Base-by-base conservation (phyloP, 2,113 vertebrate species). In the Anguilla japonica region DNA sequence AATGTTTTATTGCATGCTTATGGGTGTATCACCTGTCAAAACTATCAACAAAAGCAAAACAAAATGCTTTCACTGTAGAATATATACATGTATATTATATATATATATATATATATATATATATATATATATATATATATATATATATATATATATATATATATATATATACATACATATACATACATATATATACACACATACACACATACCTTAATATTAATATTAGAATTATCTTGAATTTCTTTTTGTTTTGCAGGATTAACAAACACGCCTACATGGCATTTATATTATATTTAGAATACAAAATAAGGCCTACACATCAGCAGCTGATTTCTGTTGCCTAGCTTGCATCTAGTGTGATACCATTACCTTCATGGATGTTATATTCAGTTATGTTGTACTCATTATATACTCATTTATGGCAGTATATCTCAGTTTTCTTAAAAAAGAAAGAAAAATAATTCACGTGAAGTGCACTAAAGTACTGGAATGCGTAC, bases 1-100 rank as follows among this genome's bases (percentile, higher is more conserved):
- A 82, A 63, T 63, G 79, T 57, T 86, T 86, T 81, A 86, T 81
- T 67, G 79, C 85, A 86, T 86, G 85, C 14, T 56, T 86, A 50
- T 86, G 57, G 22, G 85, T 86, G 79, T 86, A 81, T 81, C 80
- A 60, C 79, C 46, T 39, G 79, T 56, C n/a, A 81, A 56, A 2
- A 39, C 40, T 60, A 26, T 39, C 41, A 56, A 81, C 56, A 81
- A 79, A 82, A 41, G 81, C 56, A 81, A 82, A 82, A 75, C 15
- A 82, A 82, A 13, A 5, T 53, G 56, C 79, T 82, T 81, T 56
- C n/a, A 53, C 81, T 34, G 53, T 85, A 60, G 75, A 86, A 41
- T 80, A 63, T 60, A 40, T 86, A 57, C 60, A 41, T 81, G 1
- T 53, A 14, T 53, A 53, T 46, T 46, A 53, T 14, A 53, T 53